Conservation (phyloP, 2,888 invertebrate genomes). For the Ophioninae sp. region DNA sequence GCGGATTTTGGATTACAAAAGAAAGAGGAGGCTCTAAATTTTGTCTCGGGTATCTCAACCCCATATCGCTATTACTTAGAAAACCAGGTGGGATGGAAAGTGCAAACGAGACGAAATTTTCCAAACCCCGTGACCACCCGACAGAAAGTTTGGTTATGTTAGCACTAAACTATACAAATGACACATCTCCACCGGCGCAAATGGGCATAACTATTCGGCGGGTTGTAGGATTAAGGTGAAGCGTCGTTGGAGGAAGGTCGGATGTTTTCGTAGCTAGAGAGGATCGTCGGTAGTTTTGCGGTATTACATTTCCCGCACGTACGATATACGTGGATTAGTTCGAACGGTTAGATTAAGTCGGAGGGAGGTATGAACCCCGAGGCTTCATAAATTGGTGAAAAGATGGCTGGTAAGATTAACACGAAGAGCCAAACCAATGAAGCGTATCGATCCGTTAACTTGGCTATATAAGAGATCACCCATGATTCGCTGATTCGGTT, state of each 20-base stretch:
- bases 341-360: not conserved
- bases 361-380: not conserved
- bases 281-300: not conserved
- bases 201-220: slow-evolving; percentile 10
- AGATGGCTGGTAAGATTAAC: slow-evolving; percentile 7
- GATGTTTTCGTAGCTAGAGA: not conserved
- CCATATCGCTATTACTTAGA: not conserved
- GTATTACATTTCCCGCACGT: not conserved
- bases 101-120: slow-evolving; percentile 11
- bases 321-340: not conserved
- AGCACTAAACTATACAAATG: slow-evolving; percentile 37
- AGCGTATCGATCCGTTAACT: slow-evolving; percentile 23
- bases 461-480: slow-evolving; percentile 11
- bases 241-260: slow-evolving; percentile 12
- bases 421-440: slow-evolving; percentile 4
- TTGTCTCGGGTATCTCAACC: not conserved
- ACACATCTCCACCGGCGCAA: slow-evolving; percentile 51
- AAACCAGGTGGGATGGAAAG: not conserved
- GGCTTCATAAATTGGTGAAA: slow-evolving; percentile 20
- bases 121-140: not conserved
- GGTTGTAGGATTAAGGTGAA: slow-evolving; percentile 41
- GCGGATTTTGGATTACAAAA: no score
- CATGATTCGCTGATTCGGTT: slow-evolving; percentile 5
- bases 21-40: not conserved
- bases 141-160: slow-evolving; percentile 31